phyloP scores from a whole-genome alignment of 2,113 vertebrate species.

The Lanius ludovicianus region DNA sequence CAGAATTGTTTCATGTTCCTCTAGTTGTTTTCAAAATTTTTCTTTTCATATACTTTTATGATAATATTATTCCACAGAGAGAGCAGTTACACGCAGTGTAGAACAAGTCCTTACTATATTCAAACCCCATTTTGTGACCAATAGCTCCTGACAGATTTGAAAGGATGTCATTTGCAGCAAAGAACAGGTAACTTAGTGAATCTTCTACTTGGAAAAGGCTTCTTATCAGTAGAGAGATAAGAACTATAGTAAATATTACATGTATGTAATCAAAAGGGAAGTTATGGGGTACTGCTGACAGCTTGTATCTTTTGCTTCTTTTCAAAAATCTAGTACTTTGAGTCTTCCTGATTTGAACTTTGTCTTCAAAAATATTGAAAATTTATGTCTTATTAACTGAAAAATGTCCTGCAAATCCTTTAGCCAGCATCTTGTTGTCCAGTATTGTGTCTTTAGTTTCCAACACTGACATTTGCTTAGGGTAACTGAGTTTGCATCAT shows the following conservation, averaged over 20 bases:
- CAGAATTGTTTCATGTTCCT: background rate
- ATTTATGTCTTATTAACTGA: background rate
- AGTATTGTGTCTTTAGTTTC: background rate
- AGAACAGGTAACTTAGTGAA: background rate
- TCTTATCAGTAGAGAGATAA: background rate
- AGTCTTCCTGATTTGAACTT: background rate
- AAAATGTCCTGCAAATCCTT: background rate
- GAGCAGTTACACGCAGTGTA: background rate
- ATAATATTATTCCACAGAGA: background rate
- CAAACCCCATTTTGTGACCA: background rate
- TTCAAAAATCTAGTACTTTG: background rate
- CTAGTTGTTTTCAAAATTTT: background rate
- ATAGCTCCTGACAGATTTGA: background rate
- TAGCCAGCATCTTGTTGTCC: background rate
- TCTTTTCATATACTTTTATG: background rate
- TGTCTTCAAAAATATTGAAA: background rate
- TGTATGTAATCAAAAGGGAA: background rate
- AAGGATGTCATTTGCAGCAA: background rate
- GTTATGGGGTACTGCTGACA: background rate
- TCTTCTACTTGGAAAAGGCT: background rate
- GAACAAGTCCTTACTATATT: background rate
- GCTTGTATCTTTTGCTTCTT: background rate
- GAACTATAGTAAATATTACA: background rate
- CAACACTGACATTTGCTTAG: background rate
- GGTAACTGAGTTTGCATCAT: conserved; percentile 8